Conservation (phyloP, 2,888 invertebrate species). For the Rhyacophila evoluta region DNA sequence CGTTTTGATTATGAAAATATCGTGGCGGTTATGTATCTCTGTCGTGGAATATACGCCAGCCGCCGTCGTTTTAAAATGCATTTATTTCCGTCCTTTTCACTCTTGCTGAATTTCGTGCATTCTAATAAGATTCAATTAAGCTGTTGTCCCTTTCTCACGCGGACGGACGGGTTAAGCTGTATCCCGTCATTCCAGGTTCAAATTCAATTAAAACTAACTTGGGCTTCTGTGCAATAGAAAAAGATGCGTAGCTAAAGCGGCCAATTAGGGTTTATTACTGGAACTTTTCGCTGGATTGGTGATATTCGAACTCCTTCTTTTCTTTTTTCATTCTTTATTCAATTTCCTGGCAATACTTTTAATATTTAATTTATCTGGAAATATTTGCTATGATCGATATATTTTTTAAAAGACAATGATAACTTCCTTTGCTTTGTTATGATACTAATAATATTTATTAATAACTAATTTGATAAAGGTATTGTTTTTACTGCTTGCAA, state of each 20-base stretch:
- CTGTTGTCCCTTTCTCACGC: not conserved
- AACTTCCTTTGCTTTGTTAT: not conserved
- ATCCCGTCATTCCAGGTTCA: constrained; percentile 14
- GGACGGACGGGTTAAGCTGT: constrained; percentile 19
- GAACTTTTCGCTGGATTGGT: not conserved
- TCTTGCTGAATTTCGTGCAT: not conserved
- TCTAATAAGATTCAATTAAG: constrained; percentile 9
- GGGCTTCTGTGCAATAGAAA: not conserved
- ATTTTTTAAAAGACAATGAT: not conserved
- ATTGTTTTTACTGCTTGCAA: not conserved
- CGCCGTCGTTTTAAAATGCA: not conserved
- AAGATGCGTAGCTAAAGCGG: not conserved
- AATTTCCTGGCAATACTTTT: too few relatives aligned
- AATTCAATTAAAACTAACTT: not conserved
- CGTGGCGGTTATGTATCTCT: not conserved
- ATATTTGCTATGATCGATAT: too few relatives aligned
- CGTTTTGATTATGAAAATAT: too few relatives aligned
- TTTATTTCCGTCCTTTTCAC: not conserved
- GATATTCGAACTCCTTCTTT: not conserved
- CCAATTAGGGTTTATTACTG: not conserved
- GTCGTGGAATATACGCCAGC: not conserved
- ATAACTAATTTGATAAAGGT: not conserved
- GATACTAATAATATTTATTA: not conserved
- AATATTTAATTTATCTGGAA: too few relatives aligned
- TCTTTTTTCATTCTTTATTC: too few relatives aligned